phyloP scores from a whole-genome alignment of 2,113 vertebrate species.

The Poeciliopsis occidentalis region DNA sequence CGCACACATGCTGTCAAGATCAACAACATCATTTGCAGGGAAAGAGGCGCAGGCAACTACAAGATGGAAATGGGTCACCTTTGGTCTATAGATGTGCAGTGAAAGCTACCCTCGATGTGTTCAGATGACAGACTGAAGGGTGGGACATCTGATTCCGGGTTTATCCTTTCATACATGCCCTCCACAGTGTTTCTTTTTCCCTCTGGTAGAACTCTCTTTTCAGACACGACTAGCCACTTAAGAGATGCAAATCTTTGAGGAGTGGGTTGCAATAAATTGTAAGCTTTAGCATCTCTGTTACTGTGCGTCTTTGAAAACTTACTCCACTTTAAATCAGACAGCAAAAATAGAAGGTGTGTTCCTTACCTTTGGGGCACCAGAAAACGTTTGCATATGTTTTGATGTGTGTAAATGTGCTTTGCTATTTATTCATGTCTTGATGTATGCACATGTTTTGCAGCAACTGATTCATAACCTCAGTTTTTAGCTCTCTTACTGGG shows the following conservation, averaged over 20 bases:
- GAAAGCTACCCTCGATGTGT: neutral
- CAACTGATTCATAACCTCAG: neutral
- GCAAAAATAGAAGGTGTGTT: slow-evolving; percentile 3
- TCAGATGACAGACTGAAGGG: neutral
- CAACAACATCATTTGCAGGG: slow-evolving; percentile 44
- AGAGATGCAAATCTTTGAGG: neutral
- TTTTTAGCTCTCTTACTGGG: neutral
- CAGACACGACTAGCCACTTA: too few species aligned
- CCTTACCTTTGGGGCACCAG: slow-evolving; percentile 22
- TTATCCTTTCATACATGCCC: slow-evolving; percentile 3
- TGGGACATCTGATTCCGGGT: neutral
- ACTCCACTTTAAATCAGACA: slow-evolving; percentile 1
- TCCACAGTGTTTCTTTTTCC: neutral
- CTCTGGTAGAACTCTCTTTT: neutral
- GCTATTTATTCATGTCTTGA: slow-evolving; percentile 4
- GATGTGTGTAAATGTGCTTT: slow-evolving; percentile 4
- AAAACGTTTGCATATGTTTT: slow-evolving; percentile 15
- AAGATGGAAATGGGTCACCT: slow-evolving; percentile 18
- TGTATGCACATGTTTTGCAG: neutral
- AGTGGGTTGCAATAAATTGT: neutral
- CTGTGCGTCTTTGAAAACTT: slow-evolving; percentile 4
- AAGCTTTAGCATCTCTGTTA: neutral
- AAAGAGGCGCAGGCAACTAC: slow-evolving; percentile 32
- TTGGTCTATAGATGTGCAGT: neutral
- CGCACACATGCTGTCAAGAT: slow-evolving; percentile 57